Evolutionary conservation across 2,797 vertebrate species (phyloP).

Genomic region (Micrastur ruficollis): DNA sequence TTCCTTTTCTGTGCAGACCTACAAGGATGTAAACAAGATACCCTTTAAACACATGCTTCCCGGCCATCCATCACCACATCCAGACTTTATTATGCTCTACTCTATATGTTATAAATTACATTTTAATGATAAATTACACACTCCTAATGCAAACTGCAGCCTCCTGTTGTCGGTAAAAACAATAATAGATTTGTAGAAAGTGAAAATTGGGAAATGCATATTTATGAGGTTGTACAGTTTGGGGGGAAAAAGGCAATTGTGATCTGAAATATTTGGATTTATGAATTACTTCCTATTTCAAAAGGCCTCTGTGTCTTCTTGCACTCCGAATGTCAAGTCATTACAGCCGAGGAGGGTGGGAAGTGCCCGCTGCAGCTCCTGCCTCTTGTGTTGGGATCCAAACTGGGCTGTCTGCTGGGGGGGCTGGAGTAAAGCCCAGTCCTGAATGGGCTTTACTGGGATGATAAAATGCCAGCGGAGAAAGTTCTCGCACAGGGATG

Average conservation of each 20-base stretch:
- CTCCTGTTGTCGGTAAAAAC: slow-evolving; percentile 54
- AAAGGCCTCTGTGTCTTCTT: background rate
- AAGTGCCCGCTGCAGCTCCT: background rate
- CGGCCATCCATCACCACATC: slow-evolving; percentile 44
- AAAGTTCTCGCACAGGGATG: background rate
- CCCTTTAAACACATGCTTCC: slow-evolving; percentile 10
- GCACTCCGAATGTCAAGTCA: background rate
- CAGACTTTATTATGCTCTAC: slow-evolving; percentile 30
- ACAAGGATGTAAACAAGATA: slow-evolving; percentile 34
- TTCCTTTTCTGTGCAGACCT: background rate
- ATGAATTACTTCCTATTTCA: slow-evolving; percentile 14
- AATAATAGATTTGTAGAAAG: slow-evolving; percentile 55
- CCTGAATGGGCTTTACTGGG: background rate
- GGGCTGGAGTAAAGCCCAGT: background rate
- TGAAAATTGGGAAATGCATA: slow-evolving; percentile 47
- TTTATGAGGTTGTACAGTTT: slow-evolving; percentile 51
- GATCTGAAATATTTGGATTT: slow-evolving; percentile 31
- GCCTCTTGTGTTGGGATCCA: background rate
- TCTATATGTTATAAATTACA: slow-evolving; percentile 65
- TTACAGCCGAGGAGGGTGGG: background rate
- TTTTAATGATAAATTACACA: slow-evolving; percentile 62
- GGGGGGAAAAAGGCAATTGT: slow-evolving; percentile 27
- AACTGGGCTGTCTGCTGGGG: background rate
- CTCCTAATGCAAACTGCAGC: slow-evolving; percentile 11
- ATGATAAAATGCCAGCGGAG: background rate